Evolutionary conservation across 1,140 invertebrate genomes (phyloP).

Genomic region (Fopius arisanus): DNA sequence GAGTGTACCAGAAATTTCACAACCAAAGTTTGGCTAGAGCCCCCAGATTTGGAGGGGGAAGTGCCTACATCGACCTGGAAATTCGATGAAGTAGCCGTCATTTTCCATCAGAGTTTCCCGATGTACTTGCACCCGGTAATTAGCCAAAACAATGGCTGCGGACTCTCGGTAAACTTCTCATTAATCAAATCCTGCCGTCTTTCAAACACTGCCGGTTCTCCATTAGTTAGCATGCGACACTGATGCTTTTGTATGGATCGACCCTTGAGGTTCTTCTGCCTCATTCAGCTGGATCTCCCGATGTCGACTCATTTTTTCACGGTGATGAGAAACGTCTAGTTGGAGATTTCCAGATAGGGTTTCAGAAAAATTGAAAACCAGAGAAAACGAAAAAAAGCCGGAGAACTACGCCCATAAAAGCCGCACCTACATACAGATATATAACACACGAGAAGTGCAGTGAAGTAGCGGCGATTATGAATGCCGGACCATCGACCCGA

Average conservation of each 20-base stretch:
- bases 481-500: slow-evolving; percentile 39
- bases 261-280: neutral
- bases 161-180: slow-evolving; percentile 46
- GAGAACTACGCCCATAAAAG: slow-evolving; percentile 31
- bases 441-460: slow-evolving; percentile 23
- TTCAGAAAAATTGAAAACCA: slow-evolving; percentile 13
- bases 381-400: neutral
- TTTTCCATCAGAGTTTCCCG: neutral
- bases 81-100: neutral
- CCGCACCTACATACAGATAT: slow-evolving; percentile 20
- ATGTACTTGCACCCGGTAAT: slow-evolving; percentile 40
- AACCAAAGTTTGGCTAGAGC: no score
- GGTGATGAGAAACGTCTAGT: neutral
- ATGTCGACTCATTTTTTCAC: slow-evolving; percentile 7
- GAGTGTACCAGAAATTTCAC: no score
- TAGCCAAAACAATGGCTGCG: slow-evolving; percentile 44
- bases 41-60: no score
- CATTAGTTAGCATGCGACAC: slow-evolving; percentile 43
- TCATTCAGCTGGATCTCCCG: neutral
- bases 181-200: slow-evolving; percentile 47
- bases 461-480: slow-evolving; percentile 37
- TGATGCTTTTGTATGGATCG: slow-evolving; percentile 39
- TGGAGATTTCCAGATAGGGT: neutral
- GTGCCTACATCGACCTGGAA: no score
- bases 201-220: neutral